Evolutionary conservation across 2,797 vertebrate species (phyloP), one percentile per base, ranked within the genome.

Genomic region (Microhierax caerulescens): DNA sequence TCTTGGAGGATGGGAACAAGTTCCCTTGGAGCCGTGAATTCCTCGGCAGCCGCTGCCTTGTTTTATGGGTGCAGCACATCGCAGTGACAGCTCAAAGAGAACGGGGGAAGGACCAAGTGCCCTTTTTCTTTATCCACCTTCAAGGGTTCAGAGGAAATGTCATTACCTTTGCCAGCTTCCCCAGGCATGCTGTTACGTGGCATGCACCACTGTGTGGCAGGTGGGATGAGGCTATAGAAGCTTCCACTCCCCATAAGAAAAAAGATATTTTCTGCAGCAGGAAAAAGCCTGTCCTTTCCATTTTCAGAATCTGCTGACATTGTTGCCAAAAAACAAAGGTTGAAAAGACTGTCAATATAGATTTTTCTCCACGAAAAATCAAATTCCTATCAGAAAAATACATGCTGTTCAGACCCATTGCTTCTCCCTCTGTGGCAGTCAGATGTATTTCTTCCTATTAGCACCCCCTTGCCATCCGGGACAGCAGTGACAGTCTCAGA

Each of bases 61-160:
- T 81, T 86, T 81, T 93, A 54, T 70, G 48, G 61, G 45, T 57
- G 30, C 77, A 86, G 60, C 50, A 43, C 50, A 84, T 86, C 0
- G 4, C 59, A 76, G 63, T 90, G 67, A 70, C 64, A 93, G 54
- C 60, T 95, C 50, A 69, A 50, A 89, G 50, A 67, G 72, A 70
- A 18, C 3, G 3, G 12, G 2, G 60, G 32, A 72, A 68, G 79
- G 77, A 39, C 37, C 20, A 4, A 93, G 10, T 72, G 54, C 69
- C 65, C 51, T 93, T 97, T 96, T 78, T 83, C 78, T 90, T 96
- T 75, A 84, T 76, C 41, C 61, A 53, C 67, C 60, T 73, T 57
- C 18, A 83, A 90, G 77, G 37, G 43, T 85, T 87, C 72, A 48
- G 59, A 81, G 54, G 56, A 82, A 84, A 54, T 69, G 65, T 78